Conservation (phyloP, 2,888 invertebrate species). For the Rutpela maculata region DNA sequence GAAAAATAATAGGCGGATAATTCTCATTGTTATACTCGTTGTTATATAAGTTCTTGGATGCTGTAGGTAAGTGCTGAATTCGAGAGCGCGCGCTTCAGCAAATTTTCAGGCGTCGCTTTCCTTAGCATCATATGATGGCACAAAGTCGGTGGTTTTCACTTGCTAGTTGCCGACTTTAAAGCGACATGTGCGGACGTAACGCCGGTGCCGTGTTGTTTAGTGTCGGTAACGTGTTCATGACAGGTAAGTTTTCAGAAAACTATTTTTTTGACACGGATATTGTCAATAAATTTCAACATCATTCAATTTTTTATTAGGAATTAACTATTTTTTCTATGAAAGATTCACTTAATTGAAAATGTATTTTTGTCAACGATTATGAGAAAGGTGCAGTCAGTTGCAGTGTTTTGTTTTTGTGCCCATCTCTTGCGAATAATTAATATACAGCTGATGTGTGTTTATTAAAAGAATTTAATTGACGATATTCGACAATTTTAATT, state of each 20-base stretch:
- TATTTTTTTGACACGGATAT: neutral
- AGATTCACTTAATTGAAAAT: too few relatives aligned
- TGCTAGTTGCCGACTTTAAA: slow-evolving; percentile 32
- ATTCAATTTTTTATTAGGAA: too few relatives aligned
- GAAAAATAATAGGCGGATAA: neutral
- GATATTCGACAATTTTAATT: too few relatives aligned
- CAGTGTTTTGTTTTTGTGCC: too few relatives aligned
- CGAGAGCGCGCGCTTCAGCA: slow-evolving; percentile 16
- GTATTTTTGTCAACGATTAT: too few relatives aligned
- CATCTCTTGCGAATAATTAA: too few relatives aligned
- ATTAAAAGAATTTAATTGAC: too few relatives aligned
- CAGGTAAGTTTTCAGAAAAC: slow-evolving; percentile 25
- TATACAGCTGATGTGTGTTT: too few relatives aligned
- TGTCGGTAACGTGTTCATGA: slow-evolving; percentile 19
- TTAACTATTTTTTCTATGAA: too few relatives aligned
- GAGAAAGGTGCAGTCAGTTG: too few relatives aligned
- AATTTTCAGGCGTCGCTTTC: slow-evolving; percentile 10
- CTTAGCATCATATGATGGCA: neutral
- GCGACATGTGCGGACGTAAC: slow-evolving; percentile 37
- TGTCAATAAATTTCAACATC: neutral
- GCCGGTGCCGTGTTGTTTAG: slow-evolving; percentile 11
- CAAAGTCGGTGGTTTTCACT: slow-evolving; percentile 15
- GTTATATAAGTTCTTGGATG: neutral
- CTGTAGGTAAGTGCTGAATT: neutral
- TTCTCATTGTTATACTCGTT: neutral